phyloP scores from a whole-genome alignment of 2,888 invertebrate species.

The Mylabris sibirica region DNA sequence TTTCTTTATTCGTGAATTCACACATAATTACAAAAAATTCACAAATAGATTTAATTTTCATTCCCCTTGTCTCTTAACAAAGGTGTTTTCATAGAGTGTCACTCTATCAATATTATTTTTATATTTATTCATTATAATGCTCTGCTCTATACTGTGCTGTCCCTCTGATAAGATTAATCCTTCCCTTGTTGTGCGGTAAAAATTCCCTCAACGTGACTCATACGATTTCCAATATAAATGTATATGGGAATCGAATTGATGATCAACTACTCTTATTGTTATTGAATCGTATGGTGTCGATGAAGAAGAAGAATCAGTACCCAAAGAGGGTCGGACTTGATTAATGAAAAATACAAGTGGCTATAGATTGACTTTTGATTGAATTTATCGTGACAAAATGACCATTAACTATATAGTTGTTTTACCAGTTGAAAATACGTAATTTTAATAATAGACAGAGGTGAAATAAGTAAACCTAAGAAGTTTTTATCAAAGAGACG shows the following conservation, averaged over 20 bases:
- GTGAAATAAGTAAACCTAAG: constrained; percentile 16
- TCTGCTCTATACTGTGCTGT: background rate
- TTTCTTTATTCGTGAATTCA: background rate
- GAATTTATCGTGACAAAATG: constrained; percentile 47
- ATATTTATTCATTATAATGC: background rate
- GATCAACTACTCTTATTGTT: constrained; percentile 44
- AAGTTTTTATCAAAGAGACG: constrained; percentile 53
- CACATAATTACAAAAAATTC: no score
- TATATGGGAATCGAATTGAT: constrained; percentile 51
- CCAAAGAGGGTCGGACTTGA: constrained; percentile 44
- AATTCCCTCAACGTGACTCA: constrained; percentile 39
- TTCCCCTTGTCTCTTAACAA: no score
- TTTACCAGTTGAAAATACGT: no score
- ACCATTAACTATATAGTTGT: no score
- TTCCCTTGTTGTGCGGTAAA: background rate
- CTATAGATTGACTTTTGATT: constrained; percentile 39
- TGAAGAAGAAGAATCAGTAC: no score
- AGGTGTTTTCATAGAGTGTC: no score
- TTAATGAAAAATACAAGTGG: constrained; percentile 47
- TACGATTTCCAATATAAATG: constrained; percentile 50
- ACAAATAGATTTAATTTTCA: no score
- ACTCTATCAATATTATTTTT: no score
- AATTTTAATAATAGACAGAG: no score
- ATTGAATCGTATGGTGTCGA: constrained; percentile 41
- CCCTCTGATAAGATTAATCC: constrained; percentile 31